phyloP scores from a whole-genome alignment of 2,113 vertebrate species.

The Athene noctua region DNA sequence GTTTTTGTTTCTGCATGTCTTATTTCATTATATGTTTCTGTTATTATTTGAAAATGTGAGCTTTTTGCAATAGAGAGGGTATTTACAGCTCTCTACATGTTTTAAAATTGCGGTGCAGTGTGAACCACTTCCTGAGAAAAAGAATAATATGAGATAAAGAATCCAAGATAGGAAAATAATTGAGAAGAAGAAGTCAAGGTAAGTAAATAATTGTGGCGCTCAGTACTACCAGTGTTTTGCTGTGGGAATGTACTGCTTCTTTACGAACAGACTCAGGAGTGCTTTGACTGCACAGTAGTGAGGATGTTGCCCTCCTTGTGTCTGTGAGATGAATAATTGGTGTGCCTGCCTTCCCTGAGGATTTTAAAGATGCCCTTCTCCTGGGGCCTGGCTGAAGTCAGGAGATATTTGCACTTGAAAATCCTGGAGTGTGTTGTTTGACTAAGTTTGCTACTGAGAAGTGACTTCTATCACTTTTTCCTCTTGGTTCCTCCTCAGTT shows the following conservation, averaged over 20 bases:
- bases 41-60: background rate
- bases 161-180: background rate
- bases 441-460: background rate
- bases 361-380: background rate
- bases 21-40: background rate
- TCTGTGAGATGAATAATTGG: background rate
- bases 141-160: background rate
- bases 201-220: background rate
- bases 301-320: background rate
- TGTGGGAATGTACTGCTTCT: background rate
- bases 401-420: background rate
- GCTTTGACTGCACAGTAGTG: background rate
- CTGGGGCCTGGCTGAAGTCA: background rate
- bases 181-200: background rate
- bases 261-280: background rate
- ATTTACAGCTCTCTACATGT: background rate
- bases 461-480: background rate
- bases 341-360: background rate
- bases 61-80: background rate
- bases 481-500: background rate
- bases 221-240: background rate
- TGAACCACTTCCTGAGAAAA: background rate
- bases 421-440: background rate
- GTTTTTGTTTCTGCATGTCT: background rate
- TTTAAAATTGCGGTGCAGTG: background rate